A percentile compares a stretch with the other conserved stretches of the same genome.
Conservation (phyloP, 2,888 invertebrate genomes). For the Conomelus anceps region DNA sequence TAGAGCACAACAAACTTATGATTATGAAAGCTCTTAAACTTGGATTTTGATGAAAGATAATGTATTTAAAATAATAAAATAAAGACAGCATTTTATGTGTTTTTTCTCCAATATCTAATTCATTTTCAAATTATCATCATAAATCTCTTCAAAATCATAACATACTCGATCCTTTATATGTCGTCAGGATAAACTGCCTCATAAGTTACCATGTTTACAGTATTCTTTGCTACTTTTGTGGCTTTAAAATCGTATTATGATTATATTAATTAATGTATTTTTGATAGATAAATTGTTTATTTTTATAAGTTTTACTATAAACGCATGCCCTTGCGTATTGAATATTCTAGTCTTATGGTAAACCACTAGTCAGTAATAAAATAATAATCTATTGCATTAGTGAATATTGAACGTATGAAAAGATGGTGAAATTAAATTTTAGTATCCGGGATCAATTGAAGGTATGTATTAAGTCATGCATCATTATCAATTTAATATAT, state of each 20-base stretch:
- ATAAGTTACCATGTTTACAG: background rate
- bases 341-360: background rate
- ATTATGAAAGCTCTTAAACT: too few relatives aligned
- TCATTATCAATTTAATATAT: background rate
- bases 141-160: background rate
- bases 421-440: background rate
- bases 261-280: background rate
- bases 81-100: too few relatives aligned
- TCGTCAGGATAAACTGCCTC: background rate
- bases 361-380: background rate
- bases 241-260: background rate
- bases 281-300: background rate
- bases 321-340: background rate
- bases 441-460: background rate
- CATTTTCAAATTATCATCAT: too few relatives aligned
- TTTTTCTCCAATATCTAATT: too few relatives aligned
- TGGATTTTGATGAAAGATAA: too few relatives aligned
- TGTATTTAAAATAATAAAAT: too few relatives aligned
- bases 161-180: background rate
- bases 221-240: background rate
- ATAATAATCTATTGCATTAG: background rate
- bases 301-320: background rate
- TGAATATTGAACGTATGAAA: background rate
- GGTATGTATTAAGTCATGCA: background rate
- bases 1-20: too few relatives aligned